A percentile compares a stretch with the other conserved stretches of the same genome.
phyloP scores from a whole-genome alignment of 2,113 vertebrate species.

The Vimba vimba region DNA sequence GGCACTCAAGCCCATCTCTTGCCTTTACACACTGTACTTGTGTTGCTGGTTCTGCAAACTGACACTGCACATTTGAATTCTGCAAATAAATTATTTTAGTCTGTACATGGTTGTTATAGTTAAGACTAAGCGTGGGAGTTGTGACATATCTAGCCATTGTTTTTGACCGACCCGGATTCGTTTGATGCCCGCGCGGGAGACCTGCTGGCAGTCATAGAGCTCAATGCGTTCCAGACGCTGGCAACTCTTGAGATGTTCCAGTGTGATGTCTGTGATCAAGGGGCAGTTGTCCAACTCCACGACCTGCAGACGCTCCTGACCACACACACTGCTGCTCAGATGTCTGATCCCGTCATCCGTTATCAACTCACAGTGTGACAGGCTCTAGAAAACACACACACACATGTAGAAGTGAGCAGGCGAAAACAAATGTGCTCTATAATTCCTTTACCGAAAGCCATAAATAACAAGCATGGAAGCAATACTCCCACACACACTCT shows the following conservation, averaged over 20 bases:
- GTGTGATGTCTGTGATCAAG: slow-evolving; percentile 94
- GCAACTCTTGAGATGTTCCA: slow-evolving; percentile 98
- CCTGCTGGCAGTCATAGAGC: slow-evolving; percentile 98
- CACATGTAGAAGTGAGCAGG: not conserved
- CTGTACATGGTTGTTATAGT: not conserved
- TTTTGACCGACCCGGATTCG: slow-evolving; percentile 89
- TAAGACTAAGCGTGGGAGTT: not conserved
- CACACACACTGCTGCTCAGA: slow-evolving; percentile 94
- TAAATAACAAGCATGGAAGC: not conserved
- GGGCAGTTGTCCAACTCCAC: slow-evolving; percentile 99
- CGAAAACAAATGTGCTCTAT: not conserved
- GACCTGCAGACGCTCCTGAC: slow-evolving; percentile 94
- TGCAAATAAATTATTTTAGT: not conserved
- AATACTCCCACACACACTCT: not conserved
- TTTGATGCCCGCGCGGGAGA: slow-evolving; percentile 96
- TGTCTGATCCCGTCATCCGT: slow-evolving; percentile 97
- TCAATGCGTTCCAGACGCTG: slow-evolving; percentile 97
- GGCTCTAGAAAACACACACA: slow-evolving; percentile 76
- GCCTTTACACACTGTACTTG: not conserved
- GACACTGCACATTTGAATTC: not conserved
- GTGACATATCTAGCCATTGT: not conserved
- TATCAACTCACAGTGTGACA: slow-evolving; percentile 98
- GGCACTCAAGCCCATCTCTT: not conserved
- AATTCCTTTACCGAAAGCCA: not conserved
- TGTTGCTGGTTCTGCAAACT: not conserved